A percentile compares a stretch with the other conserved stretches of the same genome.
Evolutionary conservation across 2,113 vertebrate species (phyloP).

Genomic region (Mohoua ochrocephala): DNA sequence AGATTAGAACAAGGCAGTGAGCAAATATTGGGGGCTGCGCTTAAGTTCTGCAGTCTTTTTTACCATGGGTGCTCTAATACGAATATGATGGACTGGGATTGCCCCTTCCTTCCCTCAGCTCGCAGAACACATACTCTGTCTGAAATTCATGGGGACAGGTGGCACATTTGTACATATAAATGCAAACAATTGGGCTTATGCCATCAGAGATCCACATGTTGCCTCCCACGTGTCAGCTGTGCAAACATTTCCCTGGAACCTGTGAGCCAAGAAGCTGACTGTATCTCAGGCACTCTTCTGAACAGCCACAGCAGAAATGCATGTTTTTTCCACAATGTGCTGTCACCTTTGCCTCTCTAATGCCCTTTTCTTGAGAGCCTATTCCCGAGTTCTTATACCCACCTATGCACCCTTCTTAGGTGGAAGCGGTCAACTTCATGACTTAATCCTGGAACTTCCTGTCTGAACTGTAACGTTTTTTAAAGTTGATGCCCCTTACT

Average conservation of each 20-base stretch:
- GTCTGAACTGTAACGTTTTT: neutral
- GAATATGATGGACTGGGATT: neutral
- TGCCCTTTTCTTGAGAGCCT: neutral
- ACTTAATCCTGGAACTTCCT: neutral
- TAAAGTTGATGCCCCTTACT: neutral
- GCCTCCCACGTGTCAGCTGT: neutral
- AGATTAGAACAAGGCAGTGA: neutral
- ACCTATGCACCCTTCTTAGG: neutral
- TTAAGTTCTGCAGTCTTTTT: neutral
- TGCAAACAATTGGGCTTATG: neutral
- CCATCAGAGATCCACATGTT: neutral
- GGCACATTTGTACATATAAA: neutral
- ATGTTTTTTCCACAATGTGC: neutral
- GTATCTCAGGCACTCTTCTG: neutral
- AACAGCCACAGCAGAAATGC: neutral
- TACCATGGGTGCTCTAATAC: neutral
- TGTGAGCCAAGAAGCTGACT: neutral
- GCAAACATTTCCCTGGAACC: neutral
- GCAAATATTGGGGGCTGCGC: neutral
- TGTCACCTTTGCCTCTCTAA: neutral
- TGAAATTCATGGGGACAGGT: neutral
- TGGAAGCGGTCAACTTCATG: neutral
- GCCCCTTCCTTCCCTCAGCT: neutral
- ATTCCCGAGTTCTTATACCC: neutral
- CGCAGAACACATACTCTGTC: neutral